These are phyloP conservation scores for Perca fluviatilis DNA, from an alignment of 2,113 vertebrate species.

Conservation along the genomic window DNA sequence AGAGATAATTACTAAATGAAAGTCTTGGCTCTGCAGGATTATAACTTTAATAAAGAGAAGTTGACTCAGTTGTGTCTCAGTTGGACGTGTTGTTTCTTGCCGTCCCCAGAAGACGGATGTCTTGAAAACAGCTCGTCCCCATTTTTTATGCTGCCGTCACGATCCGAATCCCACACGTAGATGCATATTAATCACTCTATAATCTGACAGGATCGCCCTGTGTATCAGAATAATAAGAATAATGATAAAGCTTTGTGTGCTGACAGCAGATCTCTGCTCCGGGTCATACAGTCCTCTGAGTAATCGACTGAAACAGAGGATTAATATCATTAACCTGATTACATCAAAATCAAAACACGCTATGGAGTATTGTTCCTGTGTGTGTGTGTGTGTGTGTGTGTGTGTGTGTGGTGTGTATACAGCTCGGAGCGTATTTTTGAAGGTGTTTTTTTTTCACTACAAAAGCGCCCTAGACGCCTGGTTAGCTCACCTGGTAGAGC, in stretches of 20 bases:
- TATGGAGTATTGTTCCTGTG: too few species aligned
- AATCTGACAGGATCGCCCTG: neutral
- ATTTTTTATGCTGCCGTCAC: neutral
- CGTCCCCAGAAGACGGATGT: neutral
- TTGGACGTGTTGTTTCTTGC: neutral
- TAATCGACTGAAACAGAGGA: conserved; percentile 16
- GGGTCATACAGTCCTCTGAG: neutral
- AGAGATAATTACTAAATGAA: neutral
- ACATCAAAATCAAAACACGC: conserved; percentile 14
- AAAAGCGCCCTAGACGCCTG: too few species aligned
- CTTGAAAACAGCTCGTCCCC: conserved; percentile 6
- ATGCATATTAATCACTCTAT: conserved; percentile 4
- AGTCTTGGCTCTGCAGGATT: neutral
- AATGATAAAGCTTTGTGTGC: conserved; percentile 5
- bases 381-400: too few species aligned
- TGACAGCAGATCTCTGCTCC: neutral
- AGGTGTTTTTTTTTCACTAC: too few species aligned
- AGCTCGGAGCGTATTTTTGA: too few species aligned
- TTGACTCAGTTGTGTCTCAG: neutral
- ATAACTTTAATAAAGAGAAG: neutral
- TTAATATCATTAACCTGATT: conserved; percentile 61
- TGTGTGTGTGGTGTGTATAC: too few species aligned
- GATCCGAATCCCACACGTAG: neutral
- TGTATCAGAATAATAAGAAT: neutral
- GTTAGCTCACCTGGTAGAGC: too few species aligned